Evolutionary conservation across 2,888 invertebrate genomes (phyloP).

Genomic region (Strigamia transsilvanica): DNA sequence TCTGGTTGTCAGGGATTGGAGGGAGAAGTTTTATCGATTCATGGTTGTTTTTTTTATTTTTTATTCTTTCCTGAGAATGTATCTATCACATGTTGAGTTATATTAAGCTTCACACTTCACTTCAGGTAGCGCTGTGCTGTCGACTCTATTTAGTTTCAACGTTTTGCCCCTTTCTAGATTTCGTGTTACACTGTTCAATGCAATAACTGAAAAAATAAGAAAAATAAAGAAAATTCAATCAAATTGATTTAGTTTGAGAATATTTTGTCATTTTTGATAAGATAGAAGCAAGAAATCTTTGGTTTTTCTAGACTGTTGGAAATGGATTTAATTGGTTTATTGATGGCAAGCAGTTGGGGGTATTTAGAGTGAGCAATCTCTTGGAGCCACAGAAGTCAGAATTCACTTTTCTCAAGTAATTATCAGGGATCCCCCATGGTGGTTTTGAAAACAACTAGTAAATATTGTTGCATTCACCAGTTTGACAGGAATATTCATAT

Average conservation of each 20-base stretch:
- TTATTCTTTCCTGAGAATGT: background rate
- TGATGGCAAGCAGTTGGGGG: too few relatives aligned
- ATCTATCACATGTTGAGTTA: constrained; percentile 43
- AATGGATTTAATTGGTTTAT: too few relatives aligned
- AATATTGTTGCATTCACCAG: too few relatives aligned
- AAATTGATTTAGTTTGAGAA: too few relatives aligned
- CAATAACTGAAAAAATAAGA: background rate
- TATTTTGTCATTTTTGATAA: too few relatives aligned
- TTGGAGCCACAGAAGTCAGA: background rate
- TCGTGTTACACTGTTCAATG: background rate
- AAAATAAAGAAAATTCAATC: background rate
- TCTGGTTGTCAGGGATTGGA: background rate
- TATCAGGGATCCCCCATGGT: too few relatives aligned
- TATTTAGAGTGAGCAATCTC: too few relatives aligned
- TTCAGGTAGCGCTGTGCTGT: constrained; percentile 15
- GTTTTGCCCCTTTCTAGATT: background rate
- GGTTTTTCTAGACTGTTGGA: too few relatives aligned
- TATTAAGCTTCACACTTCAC: constrained; percentile 40
- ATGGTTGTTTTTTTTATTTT: background rate
- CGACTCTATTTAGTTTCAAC: constrained; percentile 5
- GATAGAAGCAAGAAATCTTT: too few relatives aligned
- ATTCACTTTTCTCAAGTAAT: background rate
- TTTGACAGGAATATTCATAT: too few relatives aligned
- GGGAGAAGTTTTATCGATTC: background rate
- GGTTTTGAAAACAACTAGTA: too few relatives aligned